Percentiles rank a stretch among this genome's conserved stretches.
phyloP scores from a whole-genome alignment of 2,888 invertebrate species.

The Campopleginae sp. region DNA sequence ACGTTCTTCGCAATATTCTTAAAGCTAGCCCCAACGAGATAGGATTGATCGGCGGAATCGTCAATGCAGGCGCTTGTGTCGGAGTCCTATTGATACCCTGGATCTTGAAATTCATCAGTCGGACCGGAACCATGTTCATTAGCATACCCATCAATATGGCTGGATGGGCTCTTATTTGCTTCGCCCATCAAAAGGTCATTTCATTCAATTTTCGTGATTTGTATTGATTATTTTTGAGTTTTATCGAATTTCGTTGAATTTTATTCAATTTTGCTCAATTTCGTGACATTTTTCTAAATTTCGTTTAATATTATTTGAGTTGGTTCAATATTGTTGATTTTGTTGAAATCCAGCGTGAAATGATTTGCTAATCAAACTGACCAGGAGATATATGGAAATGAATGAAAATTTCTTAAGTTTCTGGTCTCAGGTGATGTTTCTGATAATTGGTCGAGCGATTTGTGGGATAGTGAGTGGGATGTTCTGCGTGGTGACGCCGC shows the following conservation, averaged over 20 bases:
- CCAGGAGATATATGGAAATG: too few species aligned
- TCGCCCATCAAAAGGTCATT: conserved; percentile 74
- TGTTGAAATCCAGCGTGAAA: neutral
- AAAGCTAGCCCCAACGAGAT: conserved; percentile 73
- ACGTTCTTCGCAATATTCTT: conserved; percentile 72
- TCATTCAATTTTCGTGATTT: too few species aligned
- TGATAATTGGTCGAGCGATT: conserved; percentile 76
- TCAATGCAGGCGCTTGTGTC: conserved; percentile 75
- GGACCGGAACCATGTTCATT: conserved; percentile 71
- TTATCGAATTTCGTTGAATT: neutral
- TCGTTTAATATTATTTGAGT: too few species aligned
- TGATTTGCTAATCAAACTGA: too few species aligned
- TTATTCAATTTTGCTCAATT: too few species aligned
- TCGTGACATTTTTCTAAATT: too few species aligned
- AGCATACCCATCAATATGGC: conserved; percentile 72
- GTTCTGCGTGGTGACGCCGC: conserved; percentile 75
- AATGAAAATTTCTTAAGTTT: neutral
- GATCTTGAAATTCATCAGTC: conserved; percentile 69
- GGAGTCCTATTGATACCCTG: conserved; percentile 75
- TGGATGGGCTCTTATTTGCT: conserved; percentile 76
- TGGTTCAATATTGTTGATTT: neutral
- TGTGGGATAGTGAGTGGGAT: conserved; percentile 76
- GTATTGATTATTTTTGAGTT: neutral
- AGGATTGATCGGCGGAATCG: conserved; percentile 73
- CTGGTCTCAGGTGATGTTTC: conserved; percentile 56